phyloP scores from a whole-genome alignment of 2,888 invertebrate species.

The Meliscaeva auricollis region DNA sequence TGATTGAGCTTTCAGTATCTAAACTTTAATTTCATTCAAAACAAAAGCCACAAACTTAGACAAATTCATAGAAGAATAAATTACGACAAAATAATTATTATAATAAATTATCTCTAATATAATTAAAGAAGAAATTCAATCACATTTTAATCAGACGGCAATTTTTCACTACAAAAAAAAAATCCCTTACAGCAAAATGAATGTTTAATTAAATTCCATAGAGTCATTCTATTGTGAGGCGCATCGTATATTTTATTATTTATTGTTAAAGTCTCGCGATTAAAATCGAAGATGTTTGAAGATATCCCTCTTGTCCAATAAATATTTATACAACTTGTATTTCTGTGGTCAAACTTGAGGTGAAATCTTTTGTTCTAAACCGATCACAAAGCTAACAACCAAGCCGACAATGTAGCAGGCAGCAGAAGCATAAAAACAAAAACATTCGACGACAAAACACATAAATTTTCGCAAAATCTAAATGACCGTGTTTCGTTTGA shows the following conservation, averaged over 20 bases:
- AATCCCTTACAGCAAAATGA: slow-evolving; percentile 5
- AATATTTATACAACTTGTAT: slow-evolving; percentile 1
- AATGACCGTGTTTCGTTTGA: slow-evolving; percentile 35
- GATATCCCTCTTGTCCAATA: slow-evolving; percentile 2
- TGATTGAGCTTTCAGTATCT: too few relatives aligned
- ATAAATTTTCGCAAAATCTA: slow-evolving; percentile 37
- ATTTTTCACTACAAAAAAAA: slow-evolving; percentile 11
- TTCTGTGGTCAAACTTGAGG: slow-evolving; percentile 25
- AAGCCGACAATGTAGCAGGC: slow-evolving; percentile 17
- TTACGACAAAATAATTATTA: background rate
- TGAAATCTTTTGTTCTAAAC: slow-evolving; percentile 24
- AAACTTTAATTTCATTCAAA: too few relatives aligned
- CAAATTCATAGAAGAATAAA: slow-evolving; percentile 2
- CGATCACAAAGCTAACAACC: background rate
- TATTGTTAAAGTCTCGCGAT: slow-evolving; percentile 23
- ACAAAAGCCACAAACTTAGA: too few relatives aligned
- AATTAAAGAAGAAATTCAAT: too few relatives aligned
- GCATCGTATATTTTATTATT: slow-evolving; percentile 12
- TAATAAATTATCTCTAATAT: slow-evolving; percentile 2
- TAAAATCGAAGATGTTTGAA: slow-evolving; percentile 20
- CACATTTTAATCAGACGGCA: slow-evolving; percentile 13
- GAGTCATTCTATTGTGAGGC: background rate
- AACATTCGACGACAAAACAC: slow-evolving; percentile 14
- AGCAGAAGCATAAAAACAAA: background rate
- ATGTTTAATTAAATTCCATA: slow-evolving; percentile 8